Evolutionary conservation across 2,797 vertebrate genomes (phyloP), one percentile per base, ranked within the genome.

Genomic region (Protonibea diacanthus): DNA sequence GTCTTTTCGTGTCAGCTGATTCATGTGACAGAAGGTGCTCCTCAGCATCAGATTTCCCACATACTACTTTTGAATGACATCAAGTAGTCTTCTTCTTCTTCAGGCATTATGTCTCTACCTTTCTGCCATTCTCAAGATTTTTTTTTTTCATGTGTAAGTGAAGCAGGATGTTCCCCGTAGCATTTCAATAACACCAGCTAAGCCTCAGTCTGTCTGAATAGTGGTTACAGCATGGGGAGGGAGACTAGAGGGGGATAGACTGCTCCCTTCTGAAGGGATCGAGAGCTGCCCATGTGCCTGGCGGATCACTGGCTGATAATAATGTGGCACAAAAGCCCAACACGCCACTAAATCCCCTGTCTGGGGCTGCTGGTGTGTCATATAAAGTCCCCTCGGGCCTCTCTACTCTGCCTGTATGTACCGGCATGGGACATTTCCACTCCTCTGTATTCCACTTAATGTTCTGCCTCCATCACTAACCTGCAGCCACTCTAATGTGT

Each of bases 311-410:
- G 84, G 77, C 85, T 93, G 90, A 91, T 93, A 91, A 88, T 92
- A 91, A 92, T 91, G 88, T 93, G 74, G 76, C 89, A 92, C 89
- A 91, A 92, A 92, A 90, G 88, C 90, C 81, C 81, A 90, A 88
- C 81, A 69, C 56, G 15, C 74, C 80, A 88, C 85, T 91, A 92
- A 93, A 92, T 91, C 89, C 90, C 84, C 81, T 83, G 82, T 90
- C 84, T 90, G 87, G 85, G 87, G 67, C 74, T 17, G 45, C 72
- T 91, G 86, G 82, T 82, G 83, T 93, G 86, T 88, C 85, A 85
- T 89, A 88, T 91, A 84, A 86, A 89, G 86, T 87, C 87, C 91
- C 92, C 90, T 84, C 81, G 25, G 90, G 84, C 85, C 66, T 82
- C 76, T 83, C 74, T 51, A 78, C 82, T 74, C 84, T 71, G 63